These are phyloP conservation scores for Empidonax alnorum DNA, from an alignment of 2,113 vertebrate genomes.

Conservation along the genomic window DNA sequence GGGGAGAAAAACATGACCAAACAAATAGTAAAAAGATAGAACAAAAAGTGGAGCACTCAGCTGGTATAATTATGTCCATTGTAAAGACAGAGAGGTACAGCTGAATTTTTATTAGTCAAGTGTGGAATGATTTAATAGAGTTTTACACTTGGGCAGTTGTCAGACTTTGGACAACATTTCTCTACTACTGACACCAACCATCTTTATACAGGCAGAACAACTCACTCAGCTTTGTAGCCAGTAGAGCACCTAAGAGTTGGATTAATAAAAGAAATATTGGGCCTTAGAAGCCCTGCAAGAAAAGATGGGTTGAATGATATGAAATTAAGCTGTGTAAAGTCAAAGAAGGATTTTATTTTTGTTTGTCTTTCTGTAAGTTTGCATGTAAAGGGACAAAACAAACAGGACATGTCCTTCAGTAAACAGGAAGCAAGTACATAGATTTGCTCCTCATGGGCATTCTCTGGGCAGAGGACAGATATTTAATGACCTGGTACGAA, in stretches of 20 bases:
- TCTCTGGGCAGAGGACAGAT: not conserved
- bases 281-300: not conserved
- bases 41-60: not conserved
- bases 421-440: not conserved
- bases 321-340: not conserved
- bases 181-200: not conserved
- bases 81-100: not conserved
- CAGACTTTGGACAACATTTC: not conserved
- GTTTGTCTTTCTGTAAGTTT: not conserved
- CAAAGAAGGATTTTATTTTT: not conserved
- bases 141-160: not conserved
- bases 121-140: not conserved
- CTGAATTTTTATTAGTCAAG: not conserved
- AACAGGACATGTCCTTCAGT: not conserved
- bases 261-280: not conserved
- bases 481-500: not conserved
- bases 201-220: not conserved
- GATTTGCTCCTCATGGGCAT: not conserved
- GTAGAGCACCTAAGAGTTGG: not conserved
- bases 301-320: not conserved
- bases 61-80: not conserved
- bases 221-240: not conserved
- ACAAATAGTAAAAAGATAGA: not conserved
- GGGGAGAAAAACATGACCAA: not conserved
- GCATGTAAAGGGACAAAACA: not conserved